Conservation (phyloP, 2,113 vertebrate genomes). For the Orthonyx spaldingii region DNA sequence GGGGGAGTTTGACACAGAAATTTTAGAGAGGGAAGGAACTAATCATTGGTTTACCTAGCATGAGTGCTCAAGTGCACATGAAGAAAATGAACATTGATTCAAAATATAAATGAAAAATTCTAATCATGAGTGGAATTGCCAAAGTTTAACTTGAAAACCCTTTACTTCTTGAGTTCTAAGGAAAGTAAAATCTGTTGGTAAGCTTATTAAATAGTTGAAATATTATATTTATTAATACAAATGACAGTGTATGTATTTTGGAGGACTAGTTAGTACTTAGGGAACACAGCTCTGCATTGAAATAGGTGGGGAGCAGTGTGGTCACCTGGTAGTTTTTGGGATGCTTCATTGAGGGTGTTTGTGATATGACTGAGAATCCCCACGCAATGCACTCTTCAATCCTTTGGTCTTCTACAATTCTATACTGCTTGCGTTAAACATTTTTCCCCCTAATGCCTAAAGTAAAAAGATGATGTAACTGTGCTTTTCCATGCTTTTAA, state of each 20-base stretch:
- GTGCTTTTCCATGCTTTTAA: neutral
- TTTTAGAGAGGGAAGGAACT: slow-evolving; percentile 24
- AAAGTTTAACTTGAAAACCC: neutral
- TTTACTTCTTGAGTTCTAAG: neutral
- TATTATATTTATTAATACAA: neutral
- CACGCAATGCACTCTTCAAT: neutral
- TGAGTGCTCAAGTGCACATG: slow-evolving; percentile 21
- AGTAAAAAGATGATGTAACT: neutral
- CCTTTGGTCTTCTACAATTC: neutral
- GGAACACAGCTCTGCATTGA: neutral
- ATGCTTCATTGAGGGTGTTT: neutral
- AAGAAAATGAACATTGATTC: slow-evolving; percentile 55
- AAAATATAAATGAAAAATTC: slow-evolving; percentile 36
- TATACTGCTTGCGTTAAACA: neutral
- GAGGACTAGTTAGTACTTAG: neutral
- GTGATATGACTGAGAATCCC: neutral
- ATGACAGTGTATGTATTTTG: neutral
- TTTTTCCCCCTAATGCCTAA: neutral
- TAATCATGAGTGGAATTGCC: neutral
- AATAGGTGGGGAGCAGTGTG: neutral
- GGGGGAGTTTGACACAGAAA: slow-evolving; percentile 4
- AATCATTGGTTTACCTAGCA: slow-evolving; percentile 43
- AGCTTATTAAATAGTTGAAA: neutral
- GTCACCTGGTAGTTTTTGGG: neutral
- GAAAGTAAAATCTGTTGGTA: neutral